Percentiles rank a stretch among this genome's conserved stretches.
phyloP scores from a whole-genome alignment of 1,140 invertebrate species.

The Bombus ignitus region DNA sequence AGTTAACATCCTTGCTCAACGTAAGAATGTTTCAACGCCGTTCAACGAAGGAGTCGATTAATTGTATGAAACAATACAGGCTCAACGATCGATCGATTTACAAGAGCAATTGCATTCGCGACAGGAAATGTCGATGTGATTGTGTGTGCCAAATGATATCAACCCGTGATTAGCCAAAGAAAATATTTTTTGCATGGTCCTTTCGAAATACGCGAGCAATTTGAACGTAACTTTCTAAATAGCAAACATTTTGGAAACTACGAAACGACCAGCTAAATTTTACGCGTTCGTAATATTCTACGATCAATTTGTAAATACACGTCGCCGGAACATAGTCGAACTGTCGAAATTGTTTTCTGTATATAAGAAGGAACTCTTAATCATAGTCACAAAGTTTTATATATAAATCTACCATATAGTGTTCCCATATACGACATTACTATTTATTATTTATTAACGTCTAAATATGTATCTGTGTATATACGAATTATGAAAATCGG shows the following conservation, averaged over 20 bases:
- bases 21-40: slow-evolving; percentile 44
- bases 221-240: background rate
- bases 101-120: slow-evolving; percentile 8
- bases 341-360: slow-evolving; percentile 25
- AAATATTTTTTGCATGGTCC: slow-evolving; percentile 5
- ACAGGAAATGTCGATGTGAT: slow-evolving; percentile 26
- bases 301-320: slow-evolving; percentile 35
- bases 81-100: slow-evolving; percentile 17
- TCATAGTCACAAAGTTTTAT: background rate
- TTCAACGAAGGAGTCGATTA: background rate
- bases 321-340: background rate
- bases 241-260: background rate
- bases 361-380: slow-evolving; percentile 11
- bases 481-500: slow-evolving; percentile 5
- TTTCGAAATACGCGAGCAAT: background rate
- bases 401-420: slow-evolving; percentile 10
- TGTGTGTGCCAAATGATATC: slow-evolving; percentile 65
- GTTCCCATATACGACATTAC: background rate
- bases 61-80: slow-evolving; percentile 15
- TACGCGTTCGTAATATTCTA: background rate
- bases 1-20: slow-evolving; percentile 40
- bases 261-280: slow-evolving; percentile 7
- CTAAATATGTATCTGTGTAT: slow-evolving; percentile 22
- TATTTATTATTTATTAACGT: slow-evolving; percentile 51
- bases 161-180: slow-evolving; percentile 66